Conservation (phyloP, 2,797 vertebrate species). For the Triplophysa yarkandensis region DNA sequence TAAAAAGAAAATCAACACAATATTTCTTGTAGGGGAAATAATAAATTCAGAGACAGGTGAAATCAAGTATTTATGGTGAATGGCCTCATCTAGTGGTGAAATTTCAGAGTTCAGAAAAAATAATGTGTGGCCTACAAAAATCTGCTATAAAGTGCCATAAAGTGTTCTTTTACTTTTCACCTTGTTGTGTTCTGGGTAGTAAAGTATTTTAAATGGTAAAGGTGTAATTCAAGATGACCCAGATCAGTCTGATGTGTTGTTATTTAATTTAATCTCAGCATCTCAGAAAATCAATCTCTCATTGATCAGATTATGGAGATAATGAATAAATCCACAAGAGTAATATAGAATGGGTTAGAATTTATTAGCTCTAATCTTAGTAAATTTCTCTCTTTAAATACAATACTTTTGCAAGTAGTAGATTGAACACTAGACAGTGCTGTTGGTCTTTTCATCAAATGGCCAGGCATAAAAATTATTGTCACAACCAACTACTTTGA, state of each 20-base stretch:
- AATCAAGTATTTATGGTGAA: constrained; percentile 1
- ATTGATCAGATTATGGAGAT: background rate
- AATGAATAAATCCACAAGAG: background rate
- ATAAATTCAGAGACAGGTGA: background rate
- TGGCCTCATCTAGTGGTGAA: constrained; percentile 31
- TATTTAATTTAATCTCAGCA: background rate
- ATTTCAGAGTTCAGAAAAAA: background rate
- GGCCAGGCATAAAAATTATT: background rate
- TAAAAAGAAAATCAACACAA: background rate
- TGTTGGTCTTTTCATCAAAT: constrained; percentile 29
- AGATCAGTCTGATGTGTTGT: background rate
- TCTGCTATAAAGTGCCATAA: no score
- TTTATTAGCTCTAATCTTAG: background rate
- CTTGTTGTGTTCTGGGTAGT: no score
- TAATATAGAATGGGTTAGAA: background rate
- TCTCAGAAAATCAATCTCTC: background rate
- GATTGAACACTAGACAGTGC: constrained; percentile 46
- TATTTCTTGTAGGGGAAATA: no score
- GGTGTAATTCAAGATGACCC: background rate
- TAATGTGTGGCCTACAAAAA: background rate
- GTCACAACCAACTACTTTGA: background rate
- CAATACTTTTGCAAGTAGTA: background rate
- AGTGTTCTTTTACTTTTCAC: no score
- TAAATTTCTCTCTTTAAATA: background rate
- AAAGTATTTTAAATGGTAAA: no score